Conservation (phyloP, 2,888 invertebrate genomes). For the Leptinotarsa haldemani region DNA sequence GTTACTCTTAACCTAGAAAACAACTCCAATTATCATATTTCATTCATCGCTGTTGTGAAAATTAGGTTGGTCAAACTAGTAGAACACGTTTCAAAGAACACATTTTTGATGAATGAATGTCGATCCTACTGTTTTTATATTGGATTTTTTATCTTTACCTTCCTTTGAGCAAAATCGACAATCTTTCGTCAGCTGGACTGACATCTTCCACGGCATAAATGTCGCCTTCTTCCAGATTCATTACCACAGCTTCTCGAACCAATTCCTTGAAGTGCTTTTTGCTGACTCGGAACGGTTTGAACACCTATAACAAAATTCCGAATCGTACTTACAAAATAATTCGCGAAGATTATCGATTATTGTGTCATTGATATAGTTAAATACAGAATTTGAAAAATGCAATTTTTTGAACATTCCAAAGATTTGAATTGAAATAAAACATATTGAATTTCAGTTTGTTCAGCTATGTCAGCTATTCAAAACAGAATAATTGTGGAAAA, state of each 20-base stretch:
- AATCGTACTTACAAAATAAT: not conserved
- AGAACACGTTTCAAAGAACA: not conserved
- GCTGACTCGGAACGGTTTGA: constrained; percentile 82
- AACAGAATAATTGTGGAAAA: no score
- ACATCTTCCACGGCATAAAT: constrained; percentile 84
- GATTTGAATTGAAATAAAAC: no score
- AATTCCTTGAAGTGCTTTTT: constrained; percentile 85
- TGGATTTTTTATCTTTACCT: constrained; percentile 69
- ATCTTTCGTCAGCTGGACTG: constrained; percentile 81
- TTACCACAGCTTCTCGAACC: constrained; percentile 77
- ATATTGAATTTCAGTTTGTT: no score
- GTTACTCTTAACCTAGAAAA: constrained; percentile 79
- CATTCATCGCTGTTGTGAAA: not conserved
- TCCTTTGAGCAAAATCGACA: constrained; percentile 84
- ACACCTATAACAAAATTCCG: constrained; percentile 65
- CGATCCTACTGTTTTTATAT: no score
- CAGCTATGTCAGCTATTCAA: no score
- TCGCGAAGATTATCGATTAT: no score
- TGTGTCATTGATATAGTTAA: no score
- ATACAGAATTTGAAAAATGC: no score
- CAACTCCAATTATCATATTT: not conserved
- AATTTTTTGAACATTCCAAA: no score
- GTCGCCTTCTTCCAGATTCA: constrained; percentile 78
- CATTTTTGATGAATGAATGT: no score
- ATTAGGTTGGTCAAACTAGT: constrained; percentile 10